Percentiles rank a stretch among this genome's conserved stretches.
Conservation (phyloP, 2,888 invertebrate species). For the Drosophila neonasuta region DNA sequence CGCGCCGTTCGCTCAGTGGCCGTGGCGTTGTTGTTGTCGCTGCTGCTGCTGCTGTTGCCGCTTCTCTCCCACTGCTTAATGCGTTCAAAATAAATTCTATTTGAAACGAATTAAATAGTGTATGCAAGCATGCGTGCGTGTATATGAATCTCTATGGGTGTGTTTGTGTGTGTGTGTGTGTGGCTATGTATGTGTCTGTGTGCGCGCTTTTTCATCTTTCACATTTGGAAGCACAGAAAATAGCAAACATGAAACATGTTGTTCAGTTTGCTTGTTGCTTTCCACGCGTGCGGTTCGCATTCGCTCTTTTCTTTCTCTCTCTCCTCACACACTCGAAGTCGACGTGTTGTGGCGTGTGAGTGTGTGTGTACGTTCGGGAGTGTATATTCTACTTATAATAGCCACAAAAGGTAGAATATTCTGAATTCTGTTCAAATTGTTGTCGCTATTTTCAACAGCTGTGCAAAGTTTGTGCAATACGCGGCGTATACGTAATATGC, state of each 20-base stretch:
- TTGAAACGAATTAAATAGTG: conserved; percentile 70
- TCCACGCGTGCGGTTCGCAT: conserved; percentile 74
- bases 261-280: conserved; percentile 79
- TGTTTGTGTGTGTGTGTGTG: conserved; percentile 29
- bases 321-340: neutral
- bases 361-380: conserved; percentile 12
- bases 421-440: conserved; percentile 42
- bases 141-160: conserved; percentile 10
- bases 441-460: conserved; percentile 66
- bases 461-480: conserved; percentile 61
- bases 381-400: conserved; percentile 23
- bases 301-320: conserved; percentile 11
- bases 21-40: conserved; percentile 12
- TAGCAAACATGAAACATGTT: conserved; percentile 74
- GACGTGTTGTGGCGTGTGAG: conserved; percentile 6
- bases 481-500: conserved; percentile 65
- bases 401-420: conserved; percentile 68
- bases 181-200: conserved; percentile 18
- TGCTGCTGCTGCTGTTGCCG: conserved; percentile 2
- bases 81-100: conserved; percentile 66
- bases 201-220: conserved; percentile 66
- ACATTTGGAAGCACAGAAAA: conserved; percentile 66
- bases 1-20: conserved; percentile 54
- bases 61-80: conserved; percentile 45
- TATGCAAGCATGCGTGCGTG: conserved; percentile 56